phyloP scores from a whole-genome alignment of 2,888 invertebrate genomes.

The Drosophila borborema region DNA sequence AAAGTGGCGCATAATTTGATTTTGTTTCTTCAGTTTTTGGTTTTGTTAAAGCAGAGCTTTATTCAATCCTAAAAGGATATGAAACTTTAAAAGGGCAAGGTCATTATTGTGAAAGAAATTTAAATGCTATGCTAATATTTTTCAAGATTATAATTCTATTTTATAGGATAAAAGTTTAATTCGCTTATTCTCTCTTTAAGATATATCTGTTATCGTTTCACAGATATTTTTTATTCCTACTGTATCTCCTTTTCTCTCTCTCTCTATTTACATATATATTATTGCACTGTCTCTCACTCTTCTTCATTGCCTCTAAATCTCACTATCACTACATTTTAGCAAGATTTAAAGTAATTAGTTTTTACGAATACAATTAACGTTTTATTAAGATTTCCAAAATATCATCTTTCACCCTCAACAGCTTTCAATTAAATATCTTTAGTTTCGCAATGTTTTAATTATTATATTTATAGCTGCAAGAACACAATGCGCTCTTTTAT shows the following conservation, averaged over 20 bases:
- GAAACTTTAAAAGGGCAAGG: not conserved
- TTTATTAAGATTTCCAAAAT: not conserved
- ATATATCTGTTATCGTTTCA: too few species aligned
- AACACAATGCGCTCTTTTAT: not conserved
- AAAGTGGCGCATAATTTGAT: constrained; percentile 43
- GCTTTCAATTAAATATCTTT: not conserved
- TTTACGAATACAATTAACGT: not conserved
- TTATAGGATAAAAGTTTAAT: too few species aligned
- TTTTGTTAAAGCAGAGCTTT: constrained; percentile 8
- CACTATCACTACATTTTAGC: too few species aligned
- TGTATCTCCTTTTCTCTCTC: too few species aligned
- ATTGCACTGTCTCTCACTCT: too few species aligned
- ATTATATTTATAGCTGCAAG: not conserved
- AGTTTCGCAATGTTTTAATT: not conserved
- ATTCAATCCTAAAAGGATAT: not conserved
- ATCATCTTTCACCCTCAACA: not conserved
- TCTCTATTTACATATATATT: too few species aligned
- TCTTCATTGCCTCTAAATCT: too few species aligned
- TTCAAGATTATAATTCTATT: not conserved
- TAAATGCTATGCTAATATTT: too few species aligned
- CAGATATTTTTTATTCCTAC: too few species aligned
- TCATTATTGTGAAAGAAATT: not conserved
- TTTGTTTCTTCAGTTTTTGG: constrained; percentile 34
- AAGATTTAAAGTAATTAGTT: not conserved
- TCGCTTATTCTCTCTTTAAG: too few species aligned